phyloP scores from a whole-genome alignment of 64 coral and sea anemone genomes.

The Actinia tenebrosa region DNA sequence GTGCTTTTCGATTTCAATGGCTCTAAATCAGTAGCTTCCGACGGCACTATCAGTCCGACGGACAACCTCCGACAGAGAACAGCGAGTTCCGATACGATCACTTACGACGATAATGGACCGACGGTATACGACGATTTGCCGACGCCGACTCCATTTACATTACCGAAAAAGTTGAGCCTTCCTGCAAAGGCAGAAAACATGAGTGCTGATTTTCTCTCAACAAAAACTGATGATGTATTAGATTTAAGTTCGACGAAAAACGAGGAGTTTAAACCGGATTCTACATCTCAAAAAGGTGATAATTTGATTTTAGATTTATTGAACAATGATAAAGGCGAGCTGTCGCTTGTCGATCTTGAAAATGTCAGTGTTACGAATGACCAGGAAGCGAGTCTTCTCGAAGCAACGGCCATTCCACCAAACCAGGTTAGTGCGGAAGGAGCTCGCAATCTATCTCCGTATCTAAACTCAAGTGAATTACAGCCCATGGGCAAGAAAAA shows the following conservation, averaged over 20 bases:
- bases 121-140: conserved; percentile 38
- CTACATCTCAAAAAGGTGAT: neutral
- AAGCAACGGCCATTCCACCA: neutral
- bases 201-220: neutral
- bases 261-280: neutral
- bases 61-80: conserved; percentile 45
- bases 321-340: neutral
- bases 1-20: conserved; percentile 55
- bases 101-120: conserved; percentile 30
- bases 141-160: conserved; percentile 50
- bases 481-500: neutral
- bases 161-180: neutral
- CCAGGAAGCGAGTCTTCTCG: neutral
- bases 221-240: neutral
- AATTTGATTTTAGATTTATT: neutral
- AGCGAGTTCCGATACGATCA: conserved; percentile 55
- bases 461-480: neutral
- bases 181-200: neutral
- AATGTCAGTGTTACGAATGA: neutral
- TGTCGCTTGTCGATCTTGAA: neutral
- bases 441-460: neutral
- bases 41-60: conserved; percentile 18
- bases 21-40: neutral
- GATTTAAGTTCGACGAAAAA: neutral
- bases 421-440: neutral